These are phyloP conservation scores for Phengaris arion DNA, from an alignment of 2,888 invertebrate species.

Conservation along the genomic window DNA sequence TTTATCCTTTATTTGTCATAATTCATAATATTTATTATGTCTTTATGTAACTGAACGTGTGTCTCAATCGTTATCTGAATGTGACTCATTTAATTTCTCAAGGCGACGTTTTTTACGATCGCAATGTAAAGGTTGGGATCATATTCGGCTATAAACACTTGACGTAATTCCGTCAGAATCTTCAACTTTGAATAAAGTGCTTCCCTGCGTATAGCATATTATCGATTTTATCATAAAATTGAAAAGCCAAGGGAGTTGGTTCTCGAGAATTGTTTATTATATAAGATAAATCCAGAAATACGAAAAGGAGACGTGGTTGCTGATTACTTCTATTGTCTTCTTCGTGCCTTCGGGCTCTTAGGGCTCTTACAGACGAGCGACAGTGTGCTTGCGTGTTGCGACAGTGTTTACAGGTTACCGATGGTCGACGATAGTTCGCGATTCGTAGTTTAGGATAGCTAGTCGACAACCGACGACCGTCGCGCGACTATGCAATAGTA, in stretches of 20 bases:
- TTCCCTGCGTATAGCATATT: not conserved
- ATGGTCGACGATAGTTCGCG: no score
- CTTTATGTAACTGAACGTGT: no score
- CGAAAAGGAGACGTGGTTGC: not conserved
- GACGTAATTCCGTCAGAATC: not conserved
- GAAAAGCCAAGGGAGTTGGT: not conserved
- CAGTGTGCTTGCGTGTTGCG: not conserved
- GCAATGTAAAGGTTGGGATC: slow-evolving; percentile 2
- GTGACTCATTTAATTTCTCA: not conserved
- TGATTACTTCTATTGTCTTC: slow-evolving; percentile 18
- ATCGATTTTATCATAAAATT: slow-evolving; percentile 20
- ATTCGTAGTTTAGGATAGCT: no score
- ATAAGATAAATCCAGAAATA: slow-evolving; percentile 14
- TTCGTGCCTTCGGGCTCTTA: not conserved
- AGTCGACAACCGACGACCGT: no score
- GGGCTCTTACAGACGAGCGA: not conserved
- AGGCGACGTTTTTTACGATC: slow-evolving; percentile 4
- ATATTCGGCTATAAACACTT: not conserved
- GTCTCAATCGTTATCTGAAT: not conserved
- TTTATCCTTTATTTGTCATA: no score
- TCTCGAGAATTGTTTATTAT: not conserved
- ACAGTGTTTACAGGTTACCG: not conserved
- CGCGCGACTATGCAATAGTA: no score
- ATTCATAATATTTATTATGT: no score
- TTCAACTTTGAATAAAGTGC: not conserved